A percentile compares a stretch with the other conserved stretches of the same genome.
Evolutionary conservation across 2,888 invertebrate genomes (phyloP).

Genomic region (Thecophora atra): DNA sequence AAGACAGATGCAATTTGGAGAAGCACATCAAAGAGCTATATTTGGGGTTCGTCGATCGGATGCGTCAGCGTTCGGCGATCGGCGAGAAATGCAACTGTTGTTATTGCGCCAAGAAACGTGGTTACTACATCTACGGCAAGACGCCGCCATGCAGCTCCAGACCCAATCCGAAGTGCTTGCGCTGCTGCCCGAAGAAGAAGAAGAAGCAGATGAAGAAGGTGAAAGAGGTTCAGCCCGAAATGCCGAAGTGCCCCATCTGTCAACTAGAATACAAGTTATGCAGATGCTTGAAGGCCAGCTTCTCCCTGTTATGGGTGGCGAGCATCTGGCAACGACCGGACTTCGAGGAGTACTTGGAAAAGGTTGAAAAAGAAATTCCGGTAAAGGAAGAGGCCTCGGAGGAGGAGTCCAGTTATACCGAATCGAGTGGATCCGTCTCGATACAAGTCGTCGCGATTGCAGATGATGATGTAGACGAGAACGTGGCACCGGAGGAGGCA

Average conservation of each 20-base stretch:
- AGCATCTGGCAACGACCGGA: constrained; percentile 60
- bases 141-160: constrained; percentile 50
- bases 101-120: constrained; percentile 58
- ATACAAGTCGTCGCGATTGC: neutral
- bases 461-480: neutral
- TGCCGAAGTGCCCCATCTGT: constrained; percentile 55
- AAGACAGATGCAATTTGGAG: constrained; percentile 56
- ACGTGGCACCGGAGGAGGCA: neutral
- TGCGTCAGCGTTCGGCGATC: constrained; percentile 54
- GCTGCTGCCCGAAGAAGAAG: constrained; percentile 55
- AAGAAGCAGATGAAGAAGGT: constrained; percentile 47
- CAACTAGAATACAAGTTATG: constrained; percentile 55
- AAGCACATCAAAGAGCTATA: constrained; percentile 56
- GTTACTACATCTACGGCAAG: constrained; percentile 54
- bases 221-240: constrained; percentile 45
- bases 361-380: constrained; percentile 48
- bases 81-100: constrained; percentile 59
- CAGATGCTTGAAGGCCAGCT: constrained; percentile 56
- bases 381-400: neutral
- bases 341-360: constrained; percentile 56
- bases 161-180: constrained; percentile 54
- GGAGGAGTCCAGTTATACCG: neutral
- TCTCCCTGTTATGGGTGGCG: constrained; percentile 56
- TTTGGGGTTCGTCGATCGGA: constrained; percentile 58
- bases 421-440: neutral